A percentile compares a stretch with the other conserved stretches of the same genome.
phyloP scores from a whole-genome alignment of 2,888 invertebrate genomes.

The Tachina grossa region DNA sequence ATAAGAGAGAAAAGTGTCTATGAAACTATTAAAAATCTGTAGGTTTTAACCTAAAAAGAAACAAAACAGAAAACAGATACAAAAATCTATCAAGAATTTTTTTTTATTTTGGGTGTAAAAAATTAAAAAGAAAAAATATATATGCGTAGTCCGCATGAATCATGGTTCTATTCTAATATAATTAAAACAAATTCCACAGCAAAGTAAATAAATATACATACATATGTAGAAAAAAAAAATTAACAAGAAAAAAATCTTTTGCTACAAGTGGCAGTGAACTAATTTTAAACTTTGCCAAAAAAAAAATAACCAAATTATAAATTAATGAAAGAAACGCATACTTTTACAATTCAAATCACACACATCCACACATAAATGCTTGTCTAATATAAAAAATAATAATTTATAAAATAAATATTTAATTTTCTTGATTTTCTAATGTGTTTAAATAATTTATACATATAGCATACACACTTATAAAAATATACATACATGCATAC shows the following conservation, averaged over 20 bases:
- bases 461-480: no score
- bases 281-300: constrained; percentile 72
- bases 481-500: constrained; percentile 27
- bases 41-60: constrained; percentile 49
- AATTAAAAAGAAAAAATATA: constrained; percentile 41
- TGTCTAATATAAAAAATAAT: background rate
- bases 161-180: constrained; percentile 67
- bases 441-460: constrained; percentile 44
- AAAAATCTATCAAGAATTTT: constrained; percentile 43
- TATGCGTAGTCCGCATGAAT: constrained; percentile 69
- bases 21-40: constrained; percentile 51
- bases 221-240: constrained; percentile 36
- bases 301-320: constrained; percentile 43
- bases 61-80: constrained; percentile 8
- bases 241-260: constrained; percentile 62
- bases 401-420: background rate
- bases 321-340: constrained; percentile 24
- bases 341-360: constrained; percentile 1
- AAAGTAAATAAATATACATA: constrained; percentile 49
- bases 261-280: constrained; percentile 81
- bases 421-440: constrained; percentile 25
- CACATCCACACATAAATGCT: background rate
- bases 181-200: constrained; percentile 51
- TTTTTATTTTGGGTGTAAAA: constrained; percentile 59
- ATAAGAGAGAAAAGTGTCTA: constrained; percentile 46